These are phyloP conservation scores for Arctopsyche grandis DNA, from an alignment of 1,140 invertebrate species.

Conservation along the genomic window DNA sequence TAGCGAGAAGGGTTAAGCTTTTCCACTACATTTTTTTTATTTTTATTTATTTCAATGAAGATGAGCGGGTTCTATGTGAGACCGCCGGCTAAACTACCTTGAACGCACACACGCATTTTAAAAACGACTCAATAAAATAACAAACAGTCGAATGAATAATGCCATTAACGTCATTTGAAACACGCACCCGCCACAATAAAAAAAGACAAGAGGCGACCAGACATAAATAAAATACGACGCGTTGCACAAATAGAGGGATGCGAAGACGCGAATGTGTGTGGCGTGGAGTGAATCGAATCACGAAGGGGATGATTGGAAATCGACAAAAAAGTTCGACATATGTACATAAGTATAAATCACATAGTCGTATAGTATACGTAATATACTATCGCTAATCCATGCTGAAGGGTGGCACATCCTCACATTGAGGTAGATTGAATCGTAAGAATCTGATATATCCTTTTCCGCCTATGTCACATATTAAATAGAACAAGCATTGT, in stretches of 20 bases:
- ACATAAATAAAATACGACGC: not conserved
- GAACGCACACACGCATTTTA: constrained; percentile 3
- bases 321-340: too few relatives aligned
- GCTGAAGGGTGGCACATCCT: too few relatives aligned
- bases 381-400: too few relatives aligned
- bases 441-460: too few relatives aligned
- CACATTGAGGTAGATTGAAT: too few relatives aligned
- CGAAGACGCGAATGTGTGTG: not conserved
- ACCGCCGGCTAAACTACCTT: not conserved
- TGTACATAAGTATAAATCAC: too few relatives aligned
- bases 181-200: not conserved
- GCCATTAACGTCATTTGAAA: constrained; percentile 31
- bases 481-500: too few relatives aligned
- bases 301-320: too few relatives aligned
- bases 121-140: constrained; percentile 40
- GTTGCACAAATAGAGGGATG: not conserved
- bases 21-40: not conserved
- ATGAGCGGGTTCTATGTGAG: not conserved
- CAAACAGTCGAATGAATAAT: constrained; percentile 31
- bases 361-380: too few relatives aligned
- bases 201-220: not conserved
- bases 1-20: constrained; percentile 1
- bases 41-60: constrained; percentile 2
- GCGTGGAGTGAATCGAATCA: not conserved
- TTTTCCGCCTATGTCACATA: too few relatives aligned